Conservation (phyloP, 2,888 invertebrate species). For the Sisyra terminalis region DNA sequence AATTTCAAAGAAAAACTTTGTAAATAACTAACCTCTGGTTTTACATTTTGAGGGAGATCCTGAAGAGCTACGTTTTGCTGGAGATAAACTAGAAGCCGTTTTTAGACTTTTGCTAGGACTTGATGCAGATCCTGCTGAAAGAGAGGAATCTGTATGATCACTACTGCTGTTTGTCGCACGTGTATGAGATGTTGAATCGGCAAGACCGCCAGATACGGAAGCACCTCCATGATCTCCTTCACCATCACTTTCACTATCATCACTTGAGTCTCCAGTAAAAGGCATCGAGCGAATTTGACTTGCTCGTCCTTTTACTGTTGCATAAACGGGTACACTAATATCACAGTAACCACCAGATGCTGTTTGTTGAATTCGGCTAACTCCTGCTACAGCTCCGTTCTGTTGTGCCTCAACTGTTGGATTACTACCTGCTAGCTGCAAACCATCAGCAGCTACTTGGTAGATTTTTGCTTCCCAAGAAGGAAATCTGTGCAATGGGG, state of each 20-base stretch:
- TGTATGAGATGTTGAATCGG: conserved; percentile 22
- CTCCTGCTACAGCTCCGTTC: conserved; percentile 21
- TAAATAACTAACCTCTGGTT: conserved; percentile 47
- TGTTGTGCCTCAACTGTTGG: conserved; percentile 26
- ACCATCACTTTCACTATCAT: conserved; percentile 79
- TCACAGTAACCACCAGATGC: conserved; percentile 69
- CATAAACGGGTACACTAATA: conserved; percentile 87
- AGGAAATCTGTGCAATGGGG: conserved; percentile 79
- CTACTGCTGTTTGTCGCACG: conserved; percentile 32
- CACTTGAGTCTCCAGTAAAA: conserved; percentile 87
- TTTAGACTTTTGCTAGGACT: conserved; percentile 78
- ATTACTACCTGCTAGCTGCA: conserved; percentile 28
- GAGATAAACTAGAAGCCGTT: conserved; percentile 70
- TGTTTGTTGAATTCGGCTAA: conserved; percentile 31
- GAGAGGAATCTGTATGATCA: conserved; percentile 38
- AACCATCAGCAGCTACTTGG: conserved; percentile 46
- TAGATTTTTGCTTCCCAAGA: conserved; percentile 96
- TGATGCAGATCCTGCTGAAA: conserved; percentile 48
- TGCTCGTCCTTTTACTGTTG: conserved; percentile 91
- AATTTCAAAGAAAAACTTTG: conserved; percentile 7
- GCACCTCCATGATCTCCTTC: conserved; percentile 40
- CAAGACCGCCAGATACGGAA: conserved; percentile 19
- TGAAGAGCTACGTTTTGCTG: conserved; percentile 67
- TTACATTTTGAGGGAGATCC: conserved; percentile 68
- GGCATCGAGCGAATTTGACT: conserved; percentile 93